Evolutionary conservation across 2,888 invertebrate species (phyloP).

Genomic region (Drosophila subquinaria): DNA sequence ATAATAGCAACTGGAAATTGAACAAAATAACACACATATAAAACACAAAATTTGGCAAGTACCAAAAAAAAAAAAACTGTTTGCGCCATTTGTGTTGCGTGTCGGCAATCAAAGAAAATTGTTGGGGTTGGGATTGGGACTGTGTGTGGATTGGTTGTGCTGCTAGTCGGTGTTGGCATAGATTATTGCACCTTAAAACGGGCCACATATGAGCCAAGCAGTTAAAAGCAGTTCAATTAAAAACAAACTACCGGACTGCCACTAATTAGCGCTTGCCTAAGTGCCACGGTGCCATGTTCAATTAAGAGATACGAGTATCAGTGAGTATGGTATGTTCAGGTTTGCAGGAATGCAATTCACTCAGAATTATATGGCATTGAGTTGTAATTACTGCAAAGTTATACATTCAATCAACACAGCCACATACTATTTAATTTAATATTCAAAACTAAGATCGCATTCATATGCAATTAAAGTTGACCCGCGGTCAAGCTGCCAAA

Average conservation of each 20-base stretch:
- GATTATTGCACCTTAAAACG: constrained; percentile 42
- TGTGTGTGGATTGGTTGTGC: neutral
- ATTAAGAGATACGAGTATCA: constrained; percentile 44
- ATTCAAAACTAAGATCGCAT: constrained; percentile 3
- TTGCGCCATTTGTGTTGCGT: constrained; percentile 59
- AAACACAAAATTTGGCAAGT: constrained; percentile 29
- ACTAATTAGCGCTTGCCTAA: constrained; percentile 41
- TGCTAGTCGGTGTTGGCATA: constrained; percentile 4
- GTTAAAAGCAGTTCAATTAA: constrained; percentile 25
- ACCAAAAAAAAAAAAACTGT: neutral
- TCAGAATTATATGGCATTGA: constrained; percentile 44
- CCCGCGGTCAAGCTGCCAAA: constrained; percentile 14
- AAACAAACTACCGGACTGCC: constrained; percentile 19
- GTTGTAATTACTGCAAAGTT: constrained; percentile 3
- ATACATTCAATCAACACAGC: neutral
- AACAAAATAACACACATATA: constrained; percentile 10
- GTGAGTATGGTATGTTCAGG: constrained; percentile 34
- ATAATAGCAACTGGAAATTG: constrained; percentile 45
- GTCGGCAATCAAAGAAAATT: constrained; percentile 43
- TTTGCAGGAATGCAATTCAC: constrained; percentile 47
- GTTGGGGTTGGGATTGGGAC: constrained; percentile 2
- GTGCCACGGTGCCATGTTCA: constrained; percentile 50
- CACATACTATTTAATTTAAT: neutral
- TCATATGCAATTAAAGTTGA: constrained; percentile 9
- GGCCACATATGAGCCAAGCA: constrained; percentile 1